Evolutionary conservation across 1,140 invertebrate genomes (phyloP), one percentile per base, ranked within the genome.

Genomic region (Tribolium castaneum): DNA sequence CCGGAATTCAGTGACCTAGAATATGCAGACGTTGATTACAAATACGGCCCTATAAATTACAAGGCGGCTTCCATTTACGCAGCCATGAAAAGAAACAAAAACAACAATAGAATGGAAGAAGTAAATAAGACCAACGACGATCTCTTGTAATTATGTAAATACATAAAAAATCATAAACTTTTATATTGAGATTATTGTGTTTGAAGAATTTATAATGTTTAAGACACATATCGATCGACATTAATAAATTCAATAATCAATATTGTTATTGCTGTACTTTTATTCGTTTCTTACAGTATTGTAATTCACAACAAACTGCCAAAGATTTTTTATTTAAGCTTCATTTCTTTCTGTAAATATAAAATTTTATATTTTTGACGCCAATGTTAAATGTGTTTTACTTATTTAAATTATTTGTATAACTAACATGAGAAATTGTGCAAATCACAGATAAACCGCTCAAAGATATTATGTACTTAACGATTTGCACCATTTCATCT

Each of bases 1-100:
- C 93, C 88, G 66, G 91, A 93, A 82, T 92, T 91, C 83, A 91
- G 93, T 85, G 95, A 93, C 87, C 89, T 96, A 85, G 94, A 95
- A 84, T 97, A 97, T 87, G 95, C 95, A 49, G 95, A 97, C 88
- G 93, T 95, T 79, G 95, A 97, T 86, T 93, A 95, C 87, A 93
- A 92, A 78, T 96, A 96, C 87, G 95, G 95, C 76, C 95, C 95
- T 34, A 96, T 96, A 84, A 95, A 96, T 87, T 97, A 97, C 89
- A 97, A 96, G 86, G 92, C 92, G 77, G 95, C 94, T 50, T 96
- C 94, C 22, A 92, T 95, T 81, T 92, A 92, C 85, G 90, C 91
- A 9, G 88, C 90, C 76, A 91, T 92, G 86, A 92, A 92, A 83
- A 90, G 91, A 83, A 91, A 91, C 82, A 89, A 90, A 35, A 87